Percentiles rank a stretch among this genome's conserved stretches.
phyloP scores from a whole-genome alignment of 2,113 vertebrate genomes.

The Neolamprologus fasciatus region DNA sequence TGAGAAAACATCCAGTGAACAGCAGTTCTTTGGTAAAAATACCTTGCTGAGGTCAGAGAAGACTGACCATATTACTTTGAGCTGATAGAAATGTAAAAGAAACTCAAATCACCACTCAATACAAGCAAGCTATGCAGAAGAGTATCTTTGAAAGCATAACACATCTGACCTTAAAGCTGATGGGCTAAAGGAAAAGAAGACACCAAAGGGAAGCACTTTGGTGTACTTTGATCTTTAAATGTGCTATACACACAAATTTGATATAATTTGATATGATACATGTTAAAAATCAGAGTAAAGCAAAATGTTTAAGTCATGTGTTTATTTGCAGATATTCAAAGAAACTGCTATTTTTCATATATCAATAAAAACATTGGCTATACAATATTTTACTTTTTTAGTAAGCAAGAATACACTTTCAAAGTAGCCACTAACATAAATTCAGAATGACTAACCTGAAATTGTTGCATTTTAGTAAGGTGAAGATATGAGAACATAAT shows the following conservation, averaged over 20 bases:
- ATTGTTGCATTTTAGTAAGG: background rate
- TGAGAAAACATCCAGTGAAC: too few species aligned
- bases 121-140: too few species aligned
- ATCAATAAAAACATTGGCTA: background rate
- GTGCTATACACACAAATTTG: background rate
- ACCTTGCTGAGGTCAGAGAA: too few species aligned
- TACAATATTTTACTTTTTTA: accelerated
- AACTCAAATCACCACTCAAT: too few species aligned
- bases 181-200: too few species aligned
- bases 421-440: background rate
- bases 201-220: background rate
- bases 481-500: background rate
- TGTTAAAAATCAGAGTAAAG: background rate
- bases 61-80: accelerated
- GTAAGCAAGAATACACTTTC: background rate
- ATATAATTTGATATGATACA: background rate
- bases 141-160: too few species aligned
- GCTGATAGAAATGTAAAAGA: too few species aligned
- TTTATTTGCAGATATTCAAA: background rate
- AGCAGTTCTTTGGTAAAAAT: too few species aligned
- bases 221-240: background rate
- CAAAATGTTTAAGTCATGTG: background rate
- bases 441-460: background rate
- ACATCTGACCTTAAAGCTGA: background rate
- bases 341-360: background rate